Evolutionary conservation across 2,113 vertebrate species (phyloP), one percentile per base, ranked within the genome.

Genomic region (Carlito syrichta): DNA sequence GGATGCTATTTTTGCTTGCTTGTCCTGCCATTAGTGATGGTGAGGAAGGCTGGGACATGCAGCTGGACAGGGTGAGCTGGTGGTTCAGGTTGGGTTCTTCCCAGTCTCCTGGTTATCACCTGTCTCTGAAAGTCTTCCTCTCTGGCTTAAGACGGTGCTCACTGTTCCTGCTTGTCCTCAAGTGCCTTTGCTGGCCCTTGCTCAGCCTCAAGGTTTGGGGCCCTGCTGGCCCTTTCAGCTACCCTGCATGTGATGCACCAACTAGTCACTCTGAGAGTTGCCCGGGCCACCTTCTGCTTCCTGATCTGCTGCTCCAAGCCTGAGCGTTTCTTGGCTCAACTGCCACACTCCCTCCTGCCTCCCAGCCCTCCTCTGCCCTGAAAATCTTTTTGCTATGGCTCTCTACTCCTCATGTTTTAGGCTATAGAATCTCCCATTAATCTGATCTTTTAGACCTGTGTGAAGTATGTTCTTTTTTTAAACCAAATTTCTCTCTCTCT

Each of bases 211-310:
- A 16, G 8, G 69, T 19, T 16, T 30, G 27, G n/a, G 63, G 6
- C 0, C 2, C 23, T 54, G 6, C 20, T 6, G 12, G 32, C 50
- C 22, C 1, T 0, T 16, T 10, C 2, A 13, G 40, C 48, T 66
- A n/a, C 11, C 30, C 3, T 25, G 0, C 1, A 0, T 10, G 2
- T 10, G 7, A 30, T n/a, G 2, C 12, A 43, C 45, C 69, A 71
- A 0, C 35, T 12, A 3, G 73, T 40, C 30, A 60, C 19, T 3
- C 14, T 54, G 45, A 23, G 5, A 13, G 3, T 4, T 38, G n/a
- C 32, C 22, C 2, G 1, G 35, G 12, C 43, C 25, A 1, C 11
- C 43, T 32, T n/a, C n/a, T n/a, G n/a, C 89, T 58, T 25, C n/a
- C 20, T 82, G 7, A 12, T 32, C 43, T 19, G 3, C 40, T 60